phyloP scores from a whole-genome alignment of 2,113 vertebrate species.

The Pelvicachromis taeniatus region DNA sequence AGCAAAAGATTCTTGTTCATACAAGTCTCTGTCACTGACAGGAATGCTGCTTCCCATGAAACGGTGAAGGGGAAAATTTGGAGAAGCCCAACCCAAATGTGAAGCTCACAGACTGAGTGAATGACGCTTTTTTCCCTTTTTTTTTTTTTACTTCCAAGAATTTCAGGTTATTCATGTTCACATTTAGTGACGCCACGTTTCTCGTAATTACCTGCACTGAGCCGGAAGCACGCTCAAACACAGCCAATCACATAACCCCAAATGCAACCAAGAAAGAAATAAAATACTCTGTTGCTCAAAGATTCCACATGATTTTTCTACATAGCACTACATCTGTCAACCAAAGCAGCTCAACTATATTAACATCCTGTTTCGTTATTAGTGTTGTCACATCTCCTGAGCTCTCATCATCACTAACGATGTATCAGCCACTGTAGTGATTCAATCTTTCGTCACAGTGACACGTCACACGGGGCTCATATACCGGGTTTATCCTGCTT shows the following conservation, averaged over 20 bases:
- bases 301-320: not conserved
- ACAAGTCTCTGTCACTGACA: conserved; percentile 6
- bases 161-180: not conserved
- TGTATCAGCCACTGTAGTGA: not conserved
- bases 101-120: not conserved
- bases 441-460: not conserved
- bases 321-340: not conserved
- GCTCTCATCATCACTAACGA: rapidly evolving
- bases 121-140: not conserved
- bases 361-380: not conserved
- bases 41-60: not conserved
- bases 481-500: not conserved
- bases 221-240: not conserved
- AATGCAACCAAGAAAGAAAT: not conserved
- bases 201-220: not conserved
- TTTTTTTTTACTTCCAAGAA: not conserved
- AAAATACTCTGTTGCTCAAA: not conserved
- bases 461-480: not conserved
- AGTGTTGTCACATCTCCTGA: not conserved
- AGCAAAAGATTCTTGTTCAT: not conserved
- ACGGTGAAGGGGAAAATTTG: not conserved
- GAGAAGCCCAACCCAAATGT: not conserved
- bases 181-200: not conserved
- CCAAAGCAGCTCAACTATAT: not conserved
- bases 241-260: not conserved